phyloP scores from a whole-genome alignment of 2,888 invertebrate species.

The Pyralis farinalis region DNA sequence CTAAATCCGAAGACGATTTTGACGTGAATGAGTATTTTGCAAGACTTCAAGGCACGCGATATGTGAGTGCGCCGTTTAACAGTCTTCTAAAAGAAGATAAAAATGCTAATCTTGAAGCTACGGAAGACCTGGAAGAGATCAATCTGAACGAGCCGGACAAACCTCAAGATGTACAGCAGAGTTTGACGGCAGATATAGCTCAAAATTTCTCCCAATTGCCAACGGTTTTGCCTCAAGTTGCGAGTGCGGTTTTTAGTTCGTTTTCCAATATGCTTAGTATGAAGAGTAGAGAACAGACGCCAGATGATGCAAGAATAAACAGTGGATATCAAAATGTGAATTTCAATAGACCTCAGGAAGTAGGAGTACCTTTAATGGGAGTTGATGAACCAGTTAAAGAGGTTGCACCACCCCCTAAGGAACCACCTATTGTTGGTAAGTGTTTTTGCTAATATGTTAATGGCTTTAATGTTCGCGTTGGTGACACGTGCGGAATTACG shows the following conservation, averaged over 20 bases:
- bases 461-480: too few species aligned
- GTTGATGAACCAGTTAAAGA: conserved; percentile 40
- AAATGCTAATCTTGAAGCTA: conserved; percentile 69
- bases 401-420: conserved; percentile 57
- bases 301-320: conserved; percentile 36
- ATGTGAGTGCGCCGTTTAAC: conserved; percentile 65
- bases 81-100: conserved; percentile 64
- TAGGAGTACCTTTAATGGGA: conserved; percentile 34
- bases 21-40: conserved; percentile 75
- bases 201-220: conserved; percentile 81
- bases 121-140: conserved; percentile 67
- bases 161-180: conserved; percentile 41
- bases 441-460: too few species aligned
- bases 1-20: conserved; percentile 64
- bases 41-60: conserved; percentile 64
- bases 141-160: conserved; percentile 56
- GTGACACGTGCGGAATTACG: too few species aligned
- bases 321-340: conserved; percentile 31
- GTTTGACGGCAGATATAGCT: conserved; percentile 71
- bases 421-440: conserved; percentile 56
- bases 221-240: conserved; percentile 80
- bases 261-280: conserved; percentile 76
- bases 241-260: conserved; percentile 83
- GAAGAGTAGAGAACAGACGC: conserved; percentile 59
- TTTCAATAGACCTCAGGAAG: conserved; percentile 22